These are phyloP conservation scores for Epistrophe eligans DNA, from an alignment of 2,888 invertebrate species.

Conservation along the genomic window DNA sequence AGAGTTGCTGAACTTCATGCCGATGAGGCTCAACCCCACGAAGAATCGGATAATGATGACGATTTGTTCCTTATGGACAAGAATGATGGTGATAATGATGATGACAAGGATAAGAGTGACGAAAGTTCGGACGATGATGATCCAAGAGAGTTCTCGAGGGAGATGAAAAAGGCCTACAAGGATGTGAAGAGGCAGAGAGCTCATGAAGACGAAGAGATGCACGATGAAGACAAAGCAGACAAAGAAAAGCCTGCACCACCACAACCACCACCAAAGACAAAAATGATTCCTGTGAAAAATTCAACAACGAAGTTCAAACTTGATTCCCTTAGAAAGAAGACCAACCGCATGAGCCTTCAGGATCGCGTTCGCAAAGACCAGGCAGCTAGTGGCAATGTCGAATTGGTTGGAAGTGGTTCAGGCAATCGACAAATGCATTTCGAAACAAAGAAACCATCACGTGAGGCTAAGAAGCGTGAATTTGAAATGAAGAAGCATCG, in stretches of 20 bases:
- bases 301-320: slow-evolving; percentile 86
- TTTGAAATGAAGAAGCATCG: slow-evolving; percentile 88
- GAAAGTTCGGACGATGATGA: slow-evolving; percentile 90
- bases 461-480: slow-evolving; percentile 85
- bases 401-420: slow-evolving; percentile 86
- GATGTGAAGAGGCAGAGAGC: slow-evolving; percentile 83
- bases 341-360: slow-evolving; percentile 85
- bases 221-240: slow-evolving; percentile 79
- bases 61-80: slow-evolving; percentile 82
- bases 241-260: slow-evolving; percentile 74
- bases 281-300: slow-evolving; percentile 87
- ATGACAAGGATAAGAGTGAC: slow-evolving; percentile 85
- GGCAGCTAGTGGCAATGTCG: slow-evolving; percentile 79
- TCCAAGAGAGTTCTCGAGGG: slow-evolving; percentile 91
- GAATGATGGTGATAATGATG: slow-evolving; percentile 78
- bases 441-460: slow-evolving; percentile 86
- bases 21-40: slow-evolving; percentile 80
- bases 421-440: slow-evolving; percentile 94
- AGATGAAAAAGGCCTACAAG: slow-evolving; percentile 89
- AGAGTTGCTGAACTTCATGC: slow-evolving; percentile 84
- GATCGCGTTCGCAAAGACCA: slow-evolving; percentile 89
- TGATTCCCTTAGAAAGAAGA: slow-evolving; percentile 79
- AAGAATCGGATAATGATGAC: slow-evolving; percentile 83
- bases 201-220: slow-evolving; percentile 79
- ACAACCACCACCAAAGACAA: slow-evolving; percentile 82